Conservation (phyloP, 2,113 vertebrate species). For the Gambusia holbrooki region DNA sequence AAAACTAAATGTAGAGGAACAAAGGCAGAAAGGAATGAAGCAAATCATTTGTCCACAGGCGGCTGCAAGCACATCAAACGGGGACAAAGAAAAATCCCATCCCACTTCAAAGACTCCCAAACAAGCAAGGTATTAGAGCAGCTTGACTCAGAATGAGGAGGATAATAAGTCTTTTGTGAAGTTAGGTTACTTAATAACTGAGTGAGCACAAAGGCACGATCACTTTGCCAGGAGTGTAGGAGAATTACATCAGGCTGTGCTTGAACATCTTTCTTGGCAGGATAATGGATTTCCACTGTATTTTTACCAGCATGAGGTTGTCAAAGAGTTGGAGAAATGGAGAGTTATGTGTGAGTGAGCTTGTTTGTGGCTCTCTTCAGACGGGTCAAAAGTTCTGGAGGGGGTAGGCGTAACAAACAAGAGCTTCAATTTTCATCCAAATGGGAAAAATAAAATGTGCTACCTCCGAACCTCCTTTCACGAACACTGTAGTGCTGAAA, state of each 20-base stretch:
- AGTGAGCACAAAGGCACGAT: conserved; percentile 32
- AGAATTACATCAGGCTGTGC: conserved; percentile 36
- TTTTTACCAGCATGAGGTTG: conserved; percentile 9
- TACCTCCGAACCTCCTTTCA: neutral
- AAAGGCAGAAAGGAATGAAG: conserved; percentile 51
- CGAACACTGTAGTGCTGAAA: neutral
- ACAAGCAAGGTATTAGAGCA: conserved; percentile 57
- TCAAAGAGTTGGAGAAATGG: conserved; percentile 4
- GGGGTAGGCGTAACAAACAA: neutral
- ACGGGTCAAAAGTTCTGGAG: neutral
- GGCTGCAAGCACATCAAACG: conserved; percentile 64
- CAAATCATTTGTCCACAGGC: conserved; percentile 66
- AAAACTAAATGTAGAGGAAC: conserved; percentile 55
- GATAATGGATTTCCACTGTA: conserved; percentile 14
- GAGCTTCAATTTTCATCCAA: conserved; percentile 12
- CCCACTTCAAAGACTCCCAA: conserved; percentile 65
- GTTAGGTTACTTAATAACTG: conserved; percentile 56
- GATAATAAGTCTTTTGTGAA: conserved; percentile 46
- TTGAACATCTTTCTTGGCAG: conserved; percentile 37
- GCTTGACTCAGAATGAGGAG: conserved; percentile 30
- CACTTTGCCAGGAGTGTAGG: conserved; percentile 1
- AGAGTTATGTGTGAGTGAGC: neutral
- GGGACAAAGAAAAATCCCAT: conserved; percentile 38
- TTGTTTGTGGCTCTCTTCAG: neutral
- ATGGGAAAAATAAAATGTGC: neutral